These are phyloP conservation scores for Phymorhynchus buccinoides DNA, from an alignment of 1,140 invertebrate genomes.

Conservation along the genomic window DNA sequence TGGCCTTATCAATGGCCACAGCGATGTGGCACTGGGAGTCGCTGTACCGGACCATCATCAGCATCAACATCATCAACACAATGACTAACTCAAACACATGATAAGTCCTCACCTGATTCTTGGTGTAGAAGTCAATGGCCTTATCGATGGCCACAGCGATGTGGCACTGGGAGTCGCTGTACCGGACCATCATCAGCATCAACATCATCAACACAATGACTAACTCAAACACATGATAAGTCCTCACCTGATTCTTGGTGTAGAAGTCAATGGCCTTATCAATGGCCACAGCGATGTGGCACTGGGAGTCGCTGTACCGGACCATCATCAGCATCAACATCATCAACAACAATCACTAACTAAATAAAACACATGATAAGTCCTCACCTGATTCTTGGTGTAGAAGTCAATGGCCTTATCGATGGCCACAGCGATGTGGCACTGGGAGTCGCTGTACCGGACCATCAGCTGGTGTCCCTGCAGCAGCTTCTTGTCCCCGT, in stretches of 20 bases:
- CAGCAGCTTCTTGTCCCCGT: constrained; percentile 73
- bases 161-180: constrained; percentile 54
- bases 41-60: constrained; percentile 49
- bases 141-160: constrained; percentile 56
- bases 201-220: neutral
- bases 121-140: constrained; percentile 62
- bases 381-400: constrained; percentile 41
- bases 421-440: constrained; percentile 53
- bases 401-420: constrained; percentile 63
- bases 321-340: constrained; percentile 41
- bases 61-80: no score
- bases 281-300: constrained; percentile 53
- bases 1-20: constrained; percentile 58
- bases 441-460: constrained; percentile 52
- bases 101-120: neutral
- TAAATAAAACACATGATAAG: neutral
- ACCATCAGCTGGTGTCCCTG: constrained; percentile 47
- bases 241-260: constrained; percentile 40
- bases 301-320: constrained; percentile 52
- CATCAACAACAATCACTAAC: neutral
- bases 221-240: neutral
- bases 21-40: constrained; percentile 56
- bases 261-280: constrained; percentile 63
- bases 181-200: constrained; percentile 41
- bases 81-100: no score